Evolutionary conservation across 2,888 invertebrate genomes (phyloP), one percentile per base, ranked within the genome.

Genomic region (Amblyjoppa fuscipennis): DNA sequence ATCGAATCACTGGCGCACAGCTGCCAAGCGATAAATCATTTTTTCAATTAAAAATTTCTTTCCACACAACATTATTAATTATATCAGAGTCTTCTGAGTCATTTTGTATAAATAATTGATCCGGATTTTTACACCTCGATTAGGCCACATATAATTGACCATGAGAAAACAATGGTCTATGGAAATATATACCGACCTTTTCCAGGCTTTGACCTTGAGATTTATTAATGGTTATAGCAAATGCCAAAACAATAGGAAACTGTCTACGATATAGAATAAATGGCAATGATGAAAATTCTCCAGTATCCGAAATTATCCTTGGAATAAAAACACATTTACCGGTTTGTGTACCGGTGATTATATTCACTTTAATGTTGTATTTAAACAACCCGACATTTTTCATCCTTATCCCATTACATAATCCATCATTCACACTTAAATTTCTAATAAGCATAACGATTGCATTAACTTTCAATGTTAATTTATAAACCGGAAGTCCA

Each of bases 391-490:
- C 41, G 2, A 41, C 9, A 41, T 9, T 41, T 41, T 41, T 11
- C 41, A 41, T 41, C 41, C 41, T 41, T 41, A 81, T 88, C n/a
- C 82, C 81, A 56, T 81, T 87, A 69, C 84, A 85, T 25, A 87
- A 41, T 38, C 76, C 81, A 68, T 81, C 83, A 69, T 76, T 83
- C 11, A 83, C 81, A 74, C 77, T 77, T 68, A 84, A 74, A 83
- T 86, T 86, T 80, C 77, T 28, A 25, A 80, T 84, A 20, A 87
- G n/a, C 79, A 84, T 87, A 7, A 87, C 73, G 13, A 81, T 81
- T 13, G 81, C 49, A 56, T 71, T 68, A 34, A 70, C 31, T 80
- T 81, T 85, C n/a, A 87, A 76, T 31, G 38, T 69, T 81, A 87
- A 84, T 84, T 82, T 81, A 71, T 84, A 78, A 13, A 79, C 38